Evolutionary conservation across 2,113 vertebrate genomes (phyloP), one percentile per base, ranked within the genome.

Genomic region (Spermophilus dauricus): DNA sequence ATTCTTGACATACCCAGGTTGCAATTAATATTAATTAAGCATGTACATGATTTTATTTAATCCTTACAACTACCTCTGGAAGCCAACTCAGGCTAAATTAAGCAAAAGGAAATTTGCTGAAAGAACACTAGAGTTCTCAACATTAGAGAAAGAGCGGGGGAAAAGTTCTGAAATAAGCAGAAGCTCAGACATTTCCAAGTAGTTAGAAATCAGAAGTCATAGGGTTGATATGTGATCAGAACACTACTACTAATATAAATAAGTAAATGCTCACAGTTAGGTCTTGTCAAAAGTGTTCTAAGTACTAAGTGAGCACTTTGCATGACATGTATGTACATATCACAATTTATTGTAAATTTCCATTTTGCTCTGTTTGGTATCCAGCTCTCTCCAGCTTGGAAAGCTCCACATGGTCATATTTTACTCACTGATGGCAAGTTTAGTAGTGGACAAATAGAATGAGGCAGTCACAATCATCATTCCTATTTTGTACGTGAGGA

Each of bases 401-500:
- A 94, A 84, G 51, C 39, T 70, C 37, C 24, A 26, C 51, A 8
- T 84, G 83, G 72, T 10, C 28, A 96, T 65, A 17, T 28, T 91
- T 58, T 70, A 67, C 45, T 69, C 56, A 75, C 11, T 37, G 28
- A 58, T 34, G 39, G 14, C 11, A 72, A 89, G 32, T 3, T 77
- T 1, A 86, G 13, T n/a, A 85, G 22, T 0, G 82, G 30, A 16
- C 30, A 53, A 17, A 28, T 5, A 26, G 0, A 28, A 48, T n/a
- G 3, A 80, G 5, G 45, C 86, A 90, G 2, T 24, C 7, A 75
- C 11, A 78, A 67, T 45, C 39, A 88, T 42, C 4, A 95, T 51
- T 45, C 34, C 84, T 58, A 63, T 95, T 96, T 96, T 63, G 90
- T 17, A 93, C 30, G 51, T 48, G 30, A 92, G 39, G 45, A 95